Evolutionary conservation across 1,140 invertebrate species (phyloP).

Genomic region (Apis dorsata): DNA sequence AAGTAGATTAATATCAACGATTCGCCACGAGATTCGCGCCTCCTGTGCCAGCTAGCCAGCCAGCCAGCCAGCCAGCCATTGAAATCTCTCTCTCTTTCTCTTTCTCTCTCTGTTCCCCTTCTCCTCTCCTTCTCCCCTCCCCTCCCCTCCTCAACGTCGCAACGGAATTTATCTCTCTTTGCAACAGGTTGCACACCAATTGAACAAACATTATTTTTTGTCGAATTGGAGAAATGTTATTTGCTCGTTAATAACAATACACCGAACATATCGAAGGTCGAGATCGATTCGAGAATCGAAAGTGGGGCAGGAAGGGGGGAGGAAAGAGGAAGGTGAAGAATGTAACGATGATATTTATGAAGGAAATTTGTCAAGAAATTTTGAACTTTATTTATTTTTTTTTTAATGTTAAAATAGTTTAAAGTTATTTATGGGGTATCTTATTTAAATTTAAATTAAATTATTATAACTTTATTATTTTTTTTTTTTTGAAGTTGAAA

Average conservation of each 20-base stretch:
- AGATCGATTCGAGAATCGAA: background rate
- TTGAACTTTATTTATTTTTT: too few relatives aligned
- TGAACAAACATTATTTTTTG: constrained; percentile 3
- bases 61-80: background rate
- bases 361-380: too few relatives aligned
- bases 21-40: background rate
- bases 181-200: background rate
- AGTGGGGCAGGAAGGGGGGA: background rate
- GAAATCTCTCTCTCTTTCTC: background rate
- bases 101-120: background rate
- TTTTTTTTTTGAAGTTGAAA: too few relatives aligned
- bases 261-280: background rate
- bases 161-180: background rate
- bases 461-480: too few relatives aligned
- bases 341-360: too few relatives aligned
- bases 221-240: background rate
- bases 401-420: too few relatives aligned
- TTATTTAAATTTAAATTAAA: too few relatives aligned
- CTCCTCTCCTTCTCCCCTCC: too few relatives aligned
- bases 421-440: too few relatives aligned
- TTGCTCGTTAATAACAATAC: background rate
- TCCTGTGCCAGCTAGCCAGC: too few relatives aligned
- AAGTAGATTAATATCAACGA: constrained; percentile 26
- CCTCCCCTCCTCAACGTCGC: too few relatives aligned
- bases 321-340: background rate